Evolutionary conservation across 2,888 invertebrate genomes (phyloP), one percentile per base, ranked within the genome.

Genomic region (Sinodicranocentrus sp.): DNA sequence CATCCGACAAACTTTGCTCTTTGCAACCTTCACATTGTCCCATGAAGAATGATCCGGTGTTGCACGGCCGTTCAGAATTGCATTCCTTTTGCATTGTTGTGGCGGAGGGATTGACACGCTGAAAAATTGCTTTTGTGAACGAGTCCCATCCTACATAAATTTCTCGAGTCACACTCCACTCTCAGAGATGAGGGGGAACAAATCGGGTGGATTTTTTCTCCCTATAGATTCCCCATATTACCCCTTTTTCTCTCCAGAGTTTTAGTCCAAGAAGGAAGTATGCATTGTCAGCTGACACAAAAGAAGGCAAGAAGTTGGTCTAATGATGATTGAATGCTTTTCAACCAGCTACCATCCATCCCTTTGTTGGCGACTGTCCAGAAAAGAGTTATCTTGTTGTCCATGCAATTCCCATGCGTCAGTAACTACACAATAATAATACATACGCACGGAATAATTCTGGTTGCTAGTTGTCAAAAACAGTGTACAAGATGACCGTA

Each of bases 271-370:
- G 33, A 33, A 6, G 33, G 33, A 10, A 10, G 52, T 17, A 52
- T 26, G 28, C 10, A 48, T 67, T 68, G 48, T 68, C 17, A 28
- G 68, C 17, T 68, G 44, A 52, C 43, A 43, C 19, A 65, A 44
- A 65, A 65, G 23, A 39, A 19, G 61, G 43, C 43, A 63, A 52
- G 23, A 52, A 63, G 23, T 63, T 75, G 48, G 43, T 26, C 44
- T 65, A 75, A 63, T 63, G 73, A 63, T 73, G 73, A 65, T 75
- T 63, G 75, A 63, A 65, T 63, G 48, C 19, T 63, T 63, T 44
- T 63, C 63, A 73, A 61, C 33, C 23, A 57, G 57, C 57, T 57
- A 15, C 52, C 6, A n/a, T n/a, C n/a, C n/a, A n/a, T 75, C 10
- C 28, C n/a, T 28, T 63, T 73, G 8, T 73, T 75, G 75, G 75